phyloP scores from a whole-genome alignment of 2,113 vertebrate species.

The Limnothrissa miodon region DNA sequence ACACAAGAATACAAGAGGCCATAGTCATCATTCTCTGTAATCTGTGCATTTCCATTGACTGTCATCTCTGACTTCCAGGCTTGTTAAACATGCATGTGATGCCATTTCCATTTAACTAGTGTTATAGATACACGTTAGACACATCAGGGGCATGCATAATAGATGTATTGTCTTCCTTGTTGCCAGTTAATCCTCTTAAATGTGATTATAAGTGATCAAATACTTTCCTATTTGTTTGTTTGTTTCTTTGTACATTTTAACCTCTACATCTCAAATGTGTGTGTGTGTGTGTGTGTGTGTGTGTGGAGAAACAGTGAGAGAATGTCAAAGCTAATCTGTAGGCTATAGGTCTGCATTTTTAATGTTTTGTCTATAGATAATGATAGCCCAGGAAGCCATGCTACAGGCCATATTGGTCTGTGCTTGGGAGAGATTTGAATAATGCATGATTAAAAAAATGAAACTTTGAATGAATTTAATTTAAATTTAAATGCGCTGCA shows the following conservation, averaged over 20 bases:
- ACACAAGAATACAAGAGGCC: not conserved
- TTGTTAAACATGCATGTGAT: not conserved
- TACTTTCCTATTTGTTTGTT: not conserved
- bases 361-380: conserved; percentile 69
- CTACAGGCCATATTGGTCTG: conserved; percentile 53
- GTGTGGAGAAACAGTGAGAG: conserved; percentile 39
- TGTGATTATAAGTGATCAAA: not conserved
- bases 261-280: not conserved
- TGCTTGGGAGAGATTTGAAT: conserved; percentile 66
- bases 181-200: not conserved
- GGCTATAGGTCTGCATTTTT: conserved; percentile 67
- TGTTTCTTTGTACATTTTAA: conserved; percentile 21
- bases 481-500: conserved; percentile 59
- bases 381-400: conserved; percentile 55
- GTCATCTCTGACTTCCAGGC: not conserved
- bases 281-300: not conserved
- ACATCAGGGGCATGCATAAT: not conserved
- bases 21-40: not conserved
- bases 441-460: conserved; percentile 72
- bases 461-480: conserved; percentile 67
- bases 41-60: not conserved
- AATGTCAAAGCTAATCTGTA: conserved; percentile 57
- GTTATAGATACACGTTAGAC: not conserved
- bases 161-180: not conserved
- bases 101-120: not conserved